Evolutionary conservation across 2,797 vertebrate genomes (phyloP), one percentile per base, ranked within the genome.

Genomic region (Danionella dracula): DNA sequence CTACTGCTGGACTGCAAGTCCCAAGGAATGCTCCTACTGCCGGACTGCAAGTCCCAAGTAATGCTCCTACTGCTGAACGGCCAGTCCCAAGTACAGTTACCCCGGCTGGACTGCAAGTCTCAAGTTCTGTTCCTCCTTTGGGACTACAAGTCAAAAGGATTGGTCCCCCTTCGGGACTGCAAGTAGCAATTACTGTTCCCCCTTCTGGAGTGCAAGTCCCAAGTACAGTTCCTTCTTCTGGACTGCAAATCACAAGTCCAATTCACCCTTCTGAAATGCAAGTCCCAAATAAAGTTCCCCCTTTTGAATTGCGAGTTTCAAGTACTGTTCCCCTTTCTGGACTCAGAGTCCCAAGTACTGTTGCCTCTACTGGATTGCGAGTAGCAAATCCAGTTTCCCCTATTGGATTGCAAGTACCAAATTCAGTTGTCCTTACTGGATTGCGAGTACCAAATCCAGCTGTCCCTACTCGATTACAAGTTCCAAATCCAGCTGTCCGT

Each of bases 41-140:
- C 4, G 4, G 21, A 5, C 13, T 29, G n/a, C 13, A 10, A 15
- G 21, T n/a, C 0, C 76, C 96, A 98, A 49, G 0, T 49, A 1
- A 7, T 15, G 1, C 1, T 49, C 59, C 41, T 65, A 42, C 86
- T 80, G 64, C 76, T 48, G 58, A 65, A 57, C 71, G 64, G 32
- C 57, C 75, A 59, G 76, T 76, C 71, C n/a, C 73, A 41, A 78
- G 78, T 50, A 1, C 76, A 73, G 65, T 73, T 27, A 0, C 8
- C 27, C 8, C 46, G 8, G 0, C 1, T 8, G 4, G 13, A 11
- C 5, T 49, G n/a, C 46, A 16, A 31, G 23, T 9, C 1, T 8
- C n/a, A 15, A 49, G 2, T 31, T 0, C 4, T 5, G n/a, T 1
- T 10, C 0, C 0, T 31, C 4, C 46, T 29, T 0, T 0, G 2